Evolutionary conservation across 2,113 vertebrate species (phyloP), one percentile per base, ranked within the genome.

Genomic region (Sterna hirundo): DNA sequence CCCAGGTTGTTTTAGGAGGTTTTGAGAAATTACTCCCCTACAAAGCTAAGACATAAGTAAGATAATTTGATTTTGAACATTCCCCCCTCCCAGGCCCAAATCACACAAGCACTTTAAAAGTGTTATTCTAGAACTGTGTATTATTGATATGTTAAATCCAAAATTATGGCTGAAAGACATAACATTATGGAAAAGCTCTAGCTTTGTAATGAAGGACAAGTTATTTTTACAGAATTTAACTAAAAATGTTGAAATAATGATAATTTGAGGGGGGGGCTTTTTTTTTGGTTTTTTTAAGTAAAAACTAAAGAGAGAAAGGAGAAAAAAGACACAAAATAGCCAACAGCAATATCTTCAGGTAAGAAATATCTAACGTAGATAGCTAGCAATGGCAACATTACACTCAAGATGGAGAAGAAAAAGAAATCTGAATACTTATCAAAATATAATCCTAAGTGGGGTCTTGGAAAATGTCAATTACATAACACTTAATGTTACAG

Each of bases 251-350:
- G 17, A 61, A 55, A 29, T 40, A 52, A 42, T 12, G 17, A 40
- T 76, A 44, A 32, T 55, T 74, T 51, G 4, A 42, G 4, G 6
- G 2, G 2, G 1, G 7, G 20, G 17, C 19, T 34, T 62, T 2
- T 60, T 46, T 18, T 22, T 46, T 46, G 19, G 12, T 19, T 46
- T 46, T 42, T 42, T 1, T 3, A 75, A 11, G 14, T 78, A 58
- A 76, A 51, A 62, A 23, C 2, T 42, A 49, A 57, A 70, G 11
- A 5, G 13, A 64, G 4, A 76, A 71, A 44, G 5, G 5, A 60
- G 20, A 76, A 71, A 6, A 69, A 79, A 57, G 0, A 38, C 14
- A 16, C 1, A 57, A 60, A 77, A 51, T 10, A 66, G 1, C 15
- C 17, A 80, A 32, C 32, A 81, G 13, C 2, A 65, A 2, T 44